phyloP scores from a whole-genome alignment of 2,113 vertebrate genomes.

The Mus musculus region GRCm39 chr17:86146001-86146500 shows the following conservation, averaged over 20 bases:
- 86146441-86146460: neutral
- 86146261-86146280: neutral
- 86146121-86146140: neutral
- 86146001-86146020: slow-evolving; percentile 61
- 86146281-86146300: neutral
- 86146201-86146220: neutral
- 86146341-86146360: neutral
- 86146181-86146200: neutral
- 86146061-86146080: neutral
- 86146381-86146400: neutral
- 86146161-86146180: neutral
- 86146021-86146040: slow-evolving; percentile 48
- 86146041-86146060: slow-evolving; percentile 29
- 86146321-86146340: neutral
- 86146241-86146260: neutral
- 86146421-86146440: neutral
- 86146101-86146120: accelerated
- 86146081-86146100: neutral
- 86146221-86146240: neutral
- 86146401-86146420: neutral
- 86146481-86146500: neutral
- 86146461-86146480: neutral
- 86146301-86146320: neutral
- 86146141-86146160: neutral
- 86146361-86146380: neutral